phyloP scores from a whole-genome alignment of 2,888 invertebrate species.

The Marasmarcha lunaedactyla region DNA sequence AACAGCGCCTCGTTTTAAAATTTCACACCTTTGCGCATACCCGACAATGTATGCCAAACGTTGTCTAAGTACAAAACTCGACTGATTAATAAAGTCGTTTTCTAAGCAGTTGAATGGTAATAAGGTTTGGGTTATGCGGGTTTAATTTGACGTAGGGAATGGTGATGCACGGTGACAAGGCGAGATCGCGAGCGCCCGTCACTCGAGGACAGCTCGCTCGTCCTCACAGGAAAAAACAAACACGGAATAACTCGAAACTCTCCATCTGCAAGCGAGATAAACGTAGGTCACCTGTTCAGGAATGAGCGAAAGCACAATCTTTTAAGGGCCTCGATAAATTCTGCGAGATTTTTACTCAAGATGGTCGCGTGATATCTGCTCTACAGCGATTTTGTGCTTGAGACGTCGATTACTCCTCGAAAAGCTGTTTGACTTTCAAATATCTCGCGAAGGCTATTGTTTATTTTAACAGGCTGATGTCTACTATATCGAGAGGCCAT shows the following conservation, averaged over 20 bases:
- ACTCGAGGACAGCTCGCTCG: constrained; percentile 38
- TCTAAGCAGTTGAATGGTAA: too few relatives aligned
- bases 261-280: constrained; percentile 23
- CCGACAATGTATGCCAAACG: neutral
- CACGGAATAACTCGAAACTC: constrained; percentile 28
- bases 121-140: constrained; percentile 6
- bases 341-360: constrained; percentile 28
- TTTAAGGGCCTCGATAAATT: constrained; percentile 24
- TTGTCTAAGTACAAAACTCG: neutral
- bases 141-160: constrained; percentile 43
- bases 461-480: constrained; percentile 37
- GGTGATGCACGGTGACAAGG: constrained; percentile 37
- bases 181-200: constrained; percentile 38
- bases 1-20: neutral
- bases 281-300: constrained; percentile 13
- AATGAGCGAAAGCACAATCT: constrained; percentile 23
- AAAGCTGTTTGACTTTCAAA: constrained; percentile 45
- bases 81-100: too few relatives aligned
- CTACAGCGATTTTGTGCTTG: constrained; percentile 40
- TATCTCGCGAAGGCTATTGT: constrained; percentile 36
- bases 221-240: constrained; percentile 29
- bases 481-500: constrained; percentile 36
- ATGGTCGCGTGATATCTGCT: constrained; percentile 30
- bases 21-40: neutral
- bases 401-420: constrained; percentile 44